A percentile compares a stretch with the other conserved stretches of the same genome.
Conservation (phyloP, 2,113 vertebrate genomes). For the Prolemur simus region DNA sequence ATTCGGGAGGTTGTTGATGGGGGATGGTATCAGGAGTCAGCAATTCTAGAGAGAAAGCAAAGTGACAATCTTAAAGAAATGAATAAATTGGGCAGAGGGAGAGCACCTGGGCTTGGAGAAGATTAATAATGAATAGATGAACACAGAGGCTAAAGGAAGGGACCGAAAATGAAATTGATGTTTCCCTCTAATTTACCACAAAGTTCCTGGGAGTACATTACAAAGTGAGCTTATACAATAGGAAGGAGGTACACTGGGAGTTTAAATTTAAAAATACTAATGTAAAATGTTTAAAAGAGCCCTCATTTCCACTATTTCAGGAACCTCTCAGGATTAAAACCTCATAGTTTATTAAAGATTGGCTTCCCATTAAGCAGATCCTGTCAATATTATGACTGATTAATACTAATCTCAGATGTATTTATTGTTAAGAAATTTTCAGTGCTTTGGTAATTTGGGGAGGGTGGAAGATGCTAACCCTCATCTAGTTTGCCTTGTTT, state of each 20-base stretch:
- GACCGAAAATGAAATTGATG: background rate
- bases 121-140: background rate
- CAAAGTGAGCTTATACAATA: background rate
- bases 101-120: background rate
- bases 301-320: background rate
- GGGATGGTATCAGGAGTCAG: background rate
- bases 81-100: background rate
- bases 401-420: background rate
- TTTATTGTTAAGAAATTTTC: background rate
- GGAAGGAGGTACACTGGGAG: background rate
- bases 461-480: background rate
- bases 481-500: background rate
- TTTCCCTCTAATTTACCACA: conserved; percentile 34
- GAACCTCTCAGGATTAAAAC: background rate
- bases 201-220: background rate
- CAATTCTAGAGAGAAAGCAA: background rate
- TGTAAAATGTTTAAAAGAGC: background rate
- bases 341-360: background rate
- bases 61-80: background rate
- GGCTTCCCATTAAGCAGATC: background rate
- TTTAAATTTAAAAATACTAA: background rate
- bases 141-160: background rate
- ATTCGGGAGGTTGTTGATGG: background rate
- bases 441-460: background rate
- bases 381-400: background rate